Percentiles rank a stretch among this genome's conserved stretches.
Evolutionary conservation across 2,888 invertebrate genomes (phyloP).

Genomic region (Augiades crinisus): DNA sequence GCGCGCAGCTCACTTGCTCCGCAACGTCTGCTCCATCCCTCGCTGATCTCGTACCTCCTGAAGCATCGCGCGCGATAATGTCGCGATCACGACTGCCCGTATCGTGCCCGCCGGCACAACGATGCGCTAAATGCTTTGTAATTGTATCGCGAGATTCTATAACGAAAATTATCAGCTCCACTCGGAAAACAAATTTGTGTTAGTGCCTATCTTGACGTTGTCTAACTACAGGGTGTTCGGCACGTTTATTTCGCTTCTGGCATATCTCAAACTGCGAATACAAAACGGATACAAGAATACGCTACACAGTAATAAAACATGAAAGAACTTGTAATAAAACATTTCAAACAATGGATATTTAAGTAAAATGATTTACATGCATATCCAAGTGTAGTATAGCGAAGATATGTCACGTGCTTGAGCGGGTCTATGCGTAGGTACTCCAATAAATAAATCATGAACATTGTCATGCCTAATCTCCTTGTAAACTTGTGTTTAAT

Average conservation of each 20-base stretch:
- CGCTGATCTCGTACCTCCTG: constrained; percentile 68
- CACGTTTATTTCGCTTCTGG: constrained; percentile 1
- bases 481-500: background rate
- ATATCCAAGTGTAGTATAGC: constrained; percentile 10
- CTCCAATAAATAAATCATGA: constrained; percentile 11
- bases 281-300: background rate
- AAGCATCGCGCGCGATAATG: constrained; percentile 78
- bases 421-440: background rate
- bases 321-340: background rate
- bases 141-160: constrained; percentile 76
- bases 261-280: background rate
- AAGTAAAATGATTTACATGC: constrained; percentile 6
- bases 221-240: constrained; percentile 50
- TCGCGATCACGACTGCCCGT: constrained; percentile 74
- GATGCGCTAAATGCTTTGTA: constrained; percentile 75
- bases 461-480: constrained; percentile 13
- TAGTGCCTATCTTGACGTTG: constrained; percentile 61
- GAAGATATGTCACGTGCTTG: constrained; percentile 21
- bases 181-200: constrained; percentile 71
- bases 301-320: constrained; percentile 3
- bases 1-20: constrained; percentile 52
- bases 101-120: constrained; percentile 55
- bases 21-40: constrained; percentile 60
- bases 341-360: constrained; percentile 20
- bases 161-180: constrained; percentile 74